phyloP scores from a whole-genome alignment of 2,797 vertebrate species.

The Sphenopsis melanotis region DNA sequence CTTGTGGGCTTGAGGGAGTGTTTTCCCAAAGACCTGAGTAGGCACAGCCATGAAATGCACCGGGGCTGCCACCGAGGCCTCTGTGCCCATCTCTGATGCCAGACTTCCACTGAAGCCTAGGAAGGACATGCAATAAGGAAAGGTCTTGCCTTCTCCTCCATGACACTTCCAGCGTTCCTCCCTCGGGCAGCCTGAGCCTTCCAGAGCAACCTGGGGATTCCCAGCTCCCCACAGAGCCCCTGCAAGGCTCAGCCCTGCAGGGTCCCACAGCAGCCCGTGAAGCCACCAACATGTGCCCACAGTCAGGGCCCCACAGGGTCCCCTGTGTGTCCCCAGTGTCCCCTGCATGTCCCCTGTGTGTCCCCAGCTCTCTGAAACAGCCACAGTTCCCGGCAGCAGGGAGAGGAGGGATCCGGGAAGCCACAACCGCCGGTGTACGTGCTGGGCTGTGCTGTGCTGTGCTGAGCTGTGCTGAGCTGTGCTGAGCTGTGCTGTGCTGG shows the following conservation, averaged over 20 bases:
- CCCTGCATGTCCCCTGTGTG: too few relatives aligned
- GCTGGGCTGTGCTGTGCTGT: neutral
- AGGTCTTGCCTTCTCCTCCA: neutral
- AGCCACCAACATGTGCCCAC: rapidly evolving
- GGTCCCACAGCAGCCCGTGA: neutral
- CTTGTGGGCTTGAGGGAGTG: neutral
- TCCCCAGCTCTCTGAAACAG: neutral
- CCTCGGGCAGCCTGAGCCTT: neutral
- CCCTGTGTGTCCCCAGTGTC: too few relatives aligned
- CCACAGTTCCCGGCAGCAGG: neutral
- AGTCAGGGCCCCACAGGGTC: rapidly evolving
- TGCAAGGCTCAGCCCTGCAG: neutral
- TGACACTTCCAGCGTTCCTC: neutral
- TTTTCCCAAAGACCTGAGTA: neutral
- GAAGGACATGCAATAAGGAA: neutral
- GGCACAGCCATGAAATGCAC: neutral
- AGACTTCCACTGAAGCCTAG: neutral
- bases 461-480: rapidly evolving
- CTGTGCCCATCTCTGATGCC: neutral
- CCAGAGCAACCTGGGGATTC: neutral
- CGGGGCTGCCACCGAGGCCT: rapidly evolving
- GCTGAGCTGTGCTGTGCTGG: neutral
- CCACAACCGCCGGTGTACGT: rapidly evolving
- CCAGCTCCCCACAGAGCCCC: neutral
- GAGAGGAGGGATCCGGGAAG: neutral